phyloP scores from a whole-genome alignment of 1,140 invertebrate species.

The Eriocheir sinensis region DNA sequence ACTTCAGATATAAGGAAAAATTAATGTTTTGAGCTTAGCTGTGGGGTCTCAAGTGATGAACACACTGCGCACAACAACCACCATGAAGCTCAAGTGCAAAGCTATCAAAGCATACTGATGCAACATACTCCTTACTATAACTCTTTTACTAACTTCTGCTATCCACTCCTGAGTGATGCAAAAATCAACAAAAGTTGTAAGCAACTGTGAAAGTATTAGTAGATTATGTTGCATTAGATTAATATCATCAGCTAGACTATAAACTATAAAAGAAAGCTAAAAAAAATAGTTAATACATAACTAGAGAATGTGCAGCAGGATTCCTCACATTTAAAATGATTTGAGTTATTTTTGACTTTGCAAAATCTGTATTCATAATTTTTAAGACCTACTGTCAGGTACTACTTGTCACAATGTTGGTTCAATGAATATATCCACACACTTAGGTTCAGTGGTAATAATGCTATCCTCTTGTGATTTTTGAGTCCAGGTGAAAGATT shows the following conservation, averaged over 20 bases:
- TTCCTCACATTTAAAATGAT: background rate
- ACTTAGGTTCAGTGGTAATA: no score
- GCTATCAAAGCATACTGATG: background rate
- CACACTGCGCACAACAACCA: background rate
- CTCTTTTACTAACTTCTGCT: slow-evolving; percentile 72
- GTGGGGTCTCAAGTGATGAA: background rate
- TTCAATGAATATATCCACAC: no score
- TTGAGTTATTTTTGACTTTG: background rate
- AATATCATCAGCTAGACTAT: background rate
- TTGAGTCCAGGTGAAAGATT: no score
- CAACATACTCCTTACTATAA: slow-evolving; percentile 4
- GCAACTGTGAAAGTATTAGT: background rate
- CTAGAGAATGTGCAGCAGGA: background rate
- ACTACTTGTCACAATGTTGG: no score
- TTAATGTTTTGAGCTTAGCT: background rate
- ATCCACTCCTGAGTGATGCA: slow-evolving; percentile 75
- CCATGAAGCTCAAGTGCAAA: slow-evolving; percentile 57
- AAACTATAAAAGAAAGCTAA: background rate
- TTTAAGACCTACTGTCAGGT: no score
- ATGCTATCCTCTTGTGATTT: no score
- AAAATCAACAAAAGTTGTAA: slow-evolving; percentile 44
- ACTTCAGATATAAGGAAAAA: background rate
- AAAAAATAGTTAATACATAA: background rate
- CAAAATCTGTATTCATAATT: no score
- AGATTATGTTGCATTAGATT: background rate